phyloP scores from a whole-genome alignment of 2,888 invertebrate species.

The Phania funesta region DNA sequence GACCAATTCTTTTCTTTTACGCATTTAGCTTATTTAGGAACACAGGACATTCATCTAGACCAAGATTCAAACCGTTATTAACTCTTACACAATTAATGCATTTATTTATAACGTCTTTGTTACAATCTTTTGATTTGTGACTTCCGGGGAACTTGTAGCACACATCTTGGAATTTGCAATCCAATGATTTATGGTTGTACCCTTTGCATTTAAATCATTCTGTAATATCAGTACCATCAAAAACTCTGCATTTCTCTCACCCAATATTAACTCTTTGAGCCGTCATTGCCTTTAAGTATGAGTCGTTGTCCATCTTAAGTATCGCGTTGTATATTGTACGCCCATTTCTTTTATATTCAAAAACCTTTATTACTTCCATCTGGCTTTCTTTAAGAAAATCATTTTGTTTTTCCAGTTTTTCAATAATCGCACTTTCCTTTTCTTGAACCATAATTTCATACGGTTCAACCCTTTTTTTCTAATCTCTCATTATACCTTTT shows the following conservation, averaged over 20 bases:
- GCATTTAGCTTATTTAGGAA: conserved; percentile 16
- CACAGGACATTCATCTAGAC: conserved; percentile 20
- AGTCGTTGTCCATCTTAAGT: no score
- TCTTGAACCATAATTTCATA: not conserved
- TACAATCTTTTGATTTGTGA: not conserved
- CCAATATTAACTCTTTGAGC: no score
- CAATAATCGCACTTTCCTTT: not conserved
- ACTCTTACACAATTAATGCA: conserved; percentile 11
- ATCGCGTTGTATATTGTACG: no score
- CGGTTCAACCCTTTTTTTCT: not conserved
- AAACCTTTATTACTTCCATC: not conserved
- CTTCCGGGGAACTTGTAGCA: conserved; percentile 10
- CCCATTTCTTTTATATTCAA: no score
- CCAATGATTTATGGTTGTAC: not conserved
- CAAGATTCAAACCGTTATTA: conserved; percentile 12
- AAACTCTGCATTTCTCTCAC: no score
- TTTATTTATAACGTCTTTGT: conserved; percentile 16
- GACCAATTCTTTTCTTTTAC: conserved; percentile 10
- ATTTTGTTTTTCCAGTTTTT: not conserved
- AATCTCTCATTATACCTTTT: not conserved
- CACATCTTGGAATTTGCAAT: conserved; percentile 4
- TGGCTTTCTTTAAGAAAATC: not conserved
- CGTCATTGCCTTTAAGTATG: no score
- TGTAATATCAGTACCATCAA: not conserved
- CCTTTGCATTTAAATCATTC: conserved; percentile 1